Evolutionary conservation across 2,113 vertebrate genomes (phyloP), one percentile per base, ranked within the genome.

Genomic region (Xenopus borealis): DNA sequence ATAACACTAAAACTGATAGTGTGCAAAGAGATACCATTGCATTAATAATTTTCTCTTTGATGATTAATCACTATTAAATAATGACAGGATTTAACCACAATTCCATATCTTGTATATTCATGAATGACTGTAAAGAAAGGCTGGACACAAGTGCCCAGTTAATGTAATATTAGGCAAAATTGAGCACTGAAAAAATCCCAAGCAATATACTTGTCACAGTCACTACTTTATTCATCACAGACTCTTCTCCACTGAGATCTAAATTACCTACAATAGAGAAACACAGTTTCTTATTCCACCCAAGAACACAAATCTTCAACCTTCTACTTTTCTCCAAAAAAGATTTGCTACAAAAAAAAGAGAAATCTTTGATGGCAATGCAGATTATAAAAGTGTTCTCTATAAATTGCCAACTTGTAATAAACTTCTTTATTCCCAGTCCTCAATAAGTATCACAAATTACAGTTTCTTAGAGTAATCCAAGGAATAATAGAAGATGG

Each of bases 371-470:
- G 75, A 84, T 88, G 79, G 79, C 16, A 55, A 67, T 62, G 71
- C 57, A 81, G 75, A 78, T 83, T 87, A 72, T 79, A 81, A 85
- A 70, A 85, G 67, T 82, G 76, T 75, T 76, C 78, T 77, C 84
- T 80, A 82, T 79, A 87, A 87, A 78, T 7, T 85, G 83, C 85
- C 83, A 88, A 84, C 80, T 69, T 83, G 72, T 85, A 88, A 89
- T 86, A 85, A 85, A 81, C 78, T 80, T 77, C 70, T 88, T 87
- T 86, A 85, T 89, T 89, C 80, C 78, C 67, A 84, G 86, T 84
- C 81, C 87, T 88, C 88, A 83, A 85, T 87, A 85, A 88, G 72
- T 81, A 87, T 86, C 83, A 83, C 87, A 83, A 87, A 82, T 80
- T 79, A 83, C 82, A 86, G 78, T 71, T 81, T 74, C 81, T 88